These are phyloP conservation scores for Limenitis camilla DNA, from an alignment of 2,888 invertebrate species.

Conservation along the genomic window DNA sequence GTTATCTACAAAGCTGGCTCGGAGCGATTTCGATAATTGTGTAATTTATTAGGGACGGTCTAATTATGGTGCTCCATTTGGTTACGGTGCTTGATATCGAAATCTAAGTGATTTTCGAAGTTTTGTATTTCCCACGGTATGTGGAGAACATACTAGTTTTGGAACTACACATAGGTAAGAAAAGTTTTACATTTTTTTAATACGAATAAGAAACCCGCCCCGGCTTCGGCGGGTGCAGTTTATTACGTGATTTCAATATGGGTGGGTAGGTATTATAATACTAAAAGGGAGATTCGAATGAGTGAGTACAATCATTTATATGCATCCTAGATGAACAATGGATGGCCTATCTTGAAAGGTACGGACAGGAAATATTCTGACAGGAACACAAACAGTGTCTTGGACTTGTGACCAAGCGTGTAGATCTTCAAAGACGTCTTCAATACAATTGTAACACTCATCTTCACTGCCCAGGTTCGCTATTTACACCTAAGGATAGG, in stretches of 20 bases:
- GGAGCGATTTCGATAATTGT: constrained; percentile 32
- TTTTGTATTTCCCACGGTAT: background rate
- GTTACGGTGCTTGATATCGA: background rate
- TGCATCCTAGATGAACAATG: no score
- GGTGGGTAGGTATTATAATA: background rate
- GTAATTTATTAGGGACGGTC: constrained; percentile 27
- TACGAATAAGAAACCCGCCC: background rate
- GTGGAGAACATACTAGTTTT: background rate
- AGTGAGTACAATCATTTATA: no score
- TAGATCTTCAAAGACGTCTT: no score
- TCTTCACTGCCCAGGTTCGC: no score
- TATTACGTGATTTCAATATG: background rate
- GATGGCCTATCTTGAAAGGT: no score
- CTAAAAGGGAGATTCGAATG: no score
- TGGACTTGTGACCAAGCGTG: no score
- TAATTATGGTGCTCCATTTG: constrained; percentile 28
- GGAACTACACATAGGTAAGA: background rate
- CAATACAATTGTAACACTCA: no score
- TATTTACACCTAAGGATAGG: no score
- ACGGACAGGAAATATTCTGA: no score
- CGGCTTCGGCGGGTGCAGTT: background rate
- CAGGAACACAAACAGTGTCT: no score
- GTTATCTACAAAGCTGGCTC: constrained; percentile 26
- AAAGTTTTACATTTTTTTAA: background rate
- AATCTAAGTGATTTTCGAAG: background rate